These are phyloP conservation scores for Ariolimax columbianus DNA, from an alignment of 2,888 invertebrate genomes.

Conservation along the genomic window DNA sequence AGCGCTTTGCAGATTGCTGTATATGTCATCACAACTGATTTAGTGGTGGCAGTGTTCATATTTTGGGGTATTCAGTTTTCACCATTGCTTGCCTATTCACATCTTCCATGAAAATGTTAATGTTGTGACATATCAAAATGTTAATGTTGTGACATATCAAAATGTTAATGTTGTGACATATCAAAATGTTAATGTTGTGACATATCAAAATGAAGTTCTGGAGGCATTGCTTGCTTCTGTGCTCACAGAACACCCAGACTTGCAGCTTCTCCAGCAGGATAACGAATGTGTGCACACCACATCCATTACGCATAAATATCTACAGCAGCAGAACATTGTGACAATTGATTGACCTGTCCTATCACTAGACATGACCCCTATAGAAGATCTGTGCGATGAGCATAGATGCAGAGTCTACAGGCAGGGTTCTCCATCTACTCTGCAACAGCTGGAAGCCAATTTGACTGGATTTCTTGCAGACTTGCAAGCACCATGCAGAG, in stretches of 20 bases:
- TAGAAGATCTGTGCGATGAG: constrained; percentile 10
- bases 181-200: not conserved
- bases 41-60: constrained; percentile 12
- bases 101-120: not conserved
- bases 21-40: constrained; percentile 1
- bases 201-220: not conserved
- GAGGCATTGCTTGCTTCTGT: not conserved
- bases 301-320: not conserved
- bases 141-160: not conserved
- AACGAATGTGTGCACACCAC: not conserved
- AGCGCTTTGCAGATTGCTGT: constrained; percentile 22
- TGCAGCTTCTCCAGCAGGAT: constrained; percentile 5
- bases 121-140: too few relatives aligned
- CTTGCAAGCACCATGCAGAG: not conserved
- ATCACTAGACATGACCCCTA: constrained; percentile 1
- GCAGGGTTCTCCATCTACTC: not conserved
- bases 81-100: not conserved
- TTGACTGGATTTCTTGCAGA: not conserved
- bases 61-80: constrained; percentile 1
- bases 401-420: constrained; percentile 5
- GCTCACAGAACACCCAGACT: constrained; percentile 6
- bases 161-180: not conserved
- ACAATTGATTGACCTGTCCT: not conserved
- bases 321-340: constrained; percentile 14
- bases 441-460: constrained; percentile 1